Evolutionary conservation across 2,888 invertebrate genomes (phyloP).

Genomic region (Philhelius pedissequus): DNA sequence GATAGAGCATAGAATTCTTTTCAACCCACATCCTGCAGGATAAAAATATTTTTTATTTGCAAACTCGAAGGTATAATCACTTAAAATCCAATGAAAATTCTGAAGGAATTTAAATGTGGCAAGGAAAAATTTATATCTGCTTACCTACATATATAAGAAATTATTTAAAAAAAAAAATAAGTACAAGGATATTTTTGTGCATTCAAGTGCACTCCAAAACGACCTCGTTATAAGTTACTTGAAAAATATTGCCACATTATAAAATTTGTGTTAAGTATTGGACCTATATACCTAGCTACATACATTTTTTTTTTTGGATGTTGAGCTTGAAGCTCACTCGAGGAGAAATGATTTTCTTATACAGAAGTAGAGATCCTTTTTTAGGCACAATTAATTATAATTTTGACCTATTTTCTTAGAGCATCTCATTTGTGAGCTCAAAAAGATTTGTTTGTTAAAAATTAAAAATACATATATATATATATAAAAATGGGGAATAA

Average conservation of each 20-base stretch:
- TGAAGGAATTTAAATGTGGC: neutral
- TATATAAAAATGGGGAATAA: neutral
- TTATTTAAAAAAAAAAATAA: neutral
- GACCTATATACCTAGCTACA: too few species aligned
- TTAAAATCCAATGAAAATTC: constrained; percentile 15
- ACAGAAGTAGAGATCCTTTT: neutral
- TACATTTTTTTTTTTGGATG: neutral
- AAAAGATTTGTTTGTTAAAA: neutral
- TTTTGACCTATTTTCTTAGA: neutral
- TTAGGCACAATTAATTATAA: neutral
- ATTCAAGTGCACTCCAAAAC: neutral
- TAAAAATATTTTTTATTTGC: constrained; percentile 19
- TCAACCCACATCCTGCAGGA: neutral
- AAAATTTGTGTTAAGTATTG: neutral
- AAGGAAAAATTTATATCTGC: neutral
- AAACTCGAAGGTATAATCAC: constrained; percentile 12
- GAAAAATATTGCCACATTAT: neutral
- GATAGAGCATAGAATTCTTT: constrained; percentile 18
- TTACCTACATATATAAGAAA: neutral
- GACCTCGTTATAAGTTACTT: constrained; percentile 17
- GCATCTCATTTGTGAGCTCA: neutral
- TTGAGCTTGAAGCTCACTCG: neutral
- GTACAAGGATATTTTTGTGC: neutral
- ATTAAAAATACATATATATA: neutral
- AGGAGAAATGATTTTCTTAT: neutral